Evolutionary conservation across 2,113 vertebrate species (phyloP).

Genomic region (Ciconia boyciana): DNA sequence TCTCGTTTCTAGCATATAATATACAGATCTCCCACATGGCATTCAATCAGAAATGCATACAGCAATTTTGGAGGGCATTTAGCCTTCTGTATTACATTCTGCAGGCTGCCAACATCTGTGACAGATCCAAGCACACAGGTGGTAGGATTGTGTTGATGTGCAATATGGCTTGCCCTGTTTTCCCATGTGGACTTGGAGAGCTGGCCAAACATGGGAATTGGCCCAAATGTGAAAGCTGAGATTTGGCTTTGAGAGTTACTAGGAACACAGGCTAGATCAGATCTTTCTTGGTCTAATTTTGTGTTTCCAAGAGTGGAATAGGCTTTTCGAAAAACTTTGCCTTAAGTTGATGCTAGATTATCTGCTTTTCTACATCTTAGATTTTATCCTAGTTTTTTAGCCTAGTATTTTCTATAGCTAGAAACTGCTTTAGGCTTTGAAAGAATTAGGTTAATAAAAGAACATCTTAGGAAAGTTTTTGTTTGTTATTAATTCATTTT

Average conservation of each 20-base stretch:
- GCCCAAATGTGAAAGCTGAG: background rate
- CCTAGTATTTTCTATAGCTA: background rate
- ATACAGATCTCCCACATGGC: background rate
- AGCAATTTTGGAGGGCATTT: background rate
- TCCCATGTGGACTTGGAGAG: background rate
- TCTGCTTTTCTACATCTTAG: background rate
- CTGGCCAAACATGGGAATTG: background rate
- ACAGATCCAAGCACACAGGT: background rate
- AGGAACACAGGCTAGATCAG: background rate
- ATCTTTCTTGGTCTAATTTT: background rate
- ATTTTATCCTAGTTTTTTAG: background rate
- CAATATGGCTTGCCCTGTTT: background rate
- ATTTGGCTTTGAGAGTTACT: background rate
- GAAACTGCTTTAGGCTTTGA: background rate
- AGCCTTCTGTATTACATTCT: background rate
- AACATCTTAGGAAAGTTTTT: background rate
- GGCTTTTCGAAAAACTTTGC: background rate
- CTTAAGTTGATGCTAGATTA: background rate
- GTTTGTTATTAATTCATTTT: background rate
- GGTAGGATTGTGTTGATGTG: background rate
- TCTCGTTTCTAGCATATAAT: fast-evolving
- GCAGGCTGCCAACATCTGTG: background rate
- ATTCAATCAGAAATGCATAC: background rate
- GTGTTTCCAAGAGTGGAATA: background rate
- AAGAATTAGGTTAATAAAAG: background rate